Evolutionary conservation across 2,113 vertebrate species (phyloP).

Genomic region (Chloroceryle aenea): DNA sequence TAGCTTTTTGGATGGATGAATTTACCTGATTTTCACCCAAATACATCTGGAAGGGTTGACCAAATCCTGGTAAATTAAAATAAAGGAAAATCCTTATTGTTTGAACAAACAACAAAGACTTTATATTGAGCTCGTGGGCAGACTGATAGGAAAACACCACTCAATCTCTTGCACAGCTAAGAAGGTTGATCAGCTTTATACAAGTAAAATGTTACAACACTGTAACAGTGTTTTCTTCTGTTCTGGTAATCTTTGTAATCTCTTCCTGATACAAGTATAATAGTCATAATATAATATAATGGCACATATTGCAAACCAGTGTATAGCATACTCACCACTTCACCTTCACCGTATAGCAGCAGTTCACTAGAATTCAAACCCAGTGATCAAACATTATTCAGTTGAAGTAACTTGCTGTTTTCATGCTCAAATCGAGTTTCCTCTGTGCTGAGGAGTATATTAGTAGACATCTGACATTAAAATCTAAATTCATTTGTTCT

Average conservation of each 20-base stretch:
- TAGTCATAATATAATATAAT: not conserved
- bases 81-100: not conserved
- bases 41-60: not conserved
- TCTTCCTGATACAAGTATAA: not conserved
- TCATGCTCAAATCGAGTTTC: not conserved
- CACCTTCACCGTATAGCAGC: not conserved
- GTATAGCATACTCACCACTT: not conserved
- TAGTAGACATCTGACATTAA: not conserved
- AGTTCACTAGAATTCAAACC: not conserved
- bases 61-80: not conserved
- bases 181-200: not conserved
- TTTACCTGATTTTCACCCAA: not conserved
- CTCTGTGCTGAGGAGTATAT: not conserved
- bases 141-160: not conserved
- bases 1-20: not conserved
- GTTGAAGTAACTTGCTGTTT: not conserved
- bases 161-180: not conserved
- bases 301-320: not conserved
- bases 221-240: not conserved
- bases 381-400: not conserved
- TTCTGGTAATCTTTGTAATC: not conserved
- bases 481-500: not conserved
- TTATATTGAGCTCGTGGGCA: not conserved
- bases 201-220: not conserved
- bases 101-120: not conserved